Conservation (phyloP, 1,140 invertebrate genomes). For the Gryon sp. region DNA sequence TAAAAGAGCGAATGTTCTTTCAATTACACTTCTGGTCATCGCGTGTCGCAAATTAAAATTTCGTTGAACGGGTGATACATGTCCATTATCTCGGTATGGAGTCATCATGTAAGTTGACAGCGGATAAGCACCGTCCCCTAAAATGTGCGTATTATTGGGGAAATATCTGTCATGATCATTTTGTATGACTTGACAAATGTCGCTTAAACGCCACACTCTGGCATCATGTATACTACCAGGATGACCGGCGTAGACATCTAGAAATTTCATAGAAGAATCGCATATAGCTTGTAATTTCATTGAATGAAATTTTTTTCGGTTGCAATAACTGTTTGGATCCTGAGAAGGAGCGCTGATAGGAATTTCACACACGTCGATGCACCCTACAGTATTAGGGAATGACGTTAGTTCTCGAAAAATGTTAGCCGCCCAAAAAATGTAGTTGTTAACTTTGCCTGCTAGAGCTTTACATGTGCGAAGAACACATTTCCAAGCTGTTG, state of each 20-base stretch:
- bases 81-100: constrained; percentile 13
- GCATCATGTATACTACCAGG: constrained; percentile 26
- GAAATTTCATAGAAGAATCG: not conserved
- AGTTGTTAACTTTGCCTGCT: too few relatives aligned
- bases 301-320: constrained; percentile 6
- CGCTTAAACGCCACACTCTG: constrained; percentile 12
- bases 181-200: not conserved
- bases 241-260: constrained; percentile 4
- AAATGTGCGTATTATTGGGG: constrained; percentile 5
- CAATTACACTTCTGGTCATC: not conserved
- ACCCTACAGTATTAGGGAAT: not conserved
- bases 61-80: not conserved
- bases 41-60: not conserved
- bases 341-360: not conserved
- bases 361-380: constrained; percentile 15
- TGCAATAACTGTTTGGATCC: constrained; percentile 5
- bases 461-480: not conserved
- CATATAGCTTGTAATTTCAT: constrained; percentile 18
- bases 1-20: constrained; percentile 4
- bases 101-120: not conserved
- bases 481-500: constrained; percentile 1
- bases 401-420: too few relatives aligned
- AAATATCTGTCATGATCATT: not conserved
- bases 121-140: constrained; percentile 14
- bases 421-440: too few relatives aligned